These are phyloP conservation scores for Blera fallax DNA, from an alignment of 2,888 invertebrate species.

Conservation along the genomic window DNA sequence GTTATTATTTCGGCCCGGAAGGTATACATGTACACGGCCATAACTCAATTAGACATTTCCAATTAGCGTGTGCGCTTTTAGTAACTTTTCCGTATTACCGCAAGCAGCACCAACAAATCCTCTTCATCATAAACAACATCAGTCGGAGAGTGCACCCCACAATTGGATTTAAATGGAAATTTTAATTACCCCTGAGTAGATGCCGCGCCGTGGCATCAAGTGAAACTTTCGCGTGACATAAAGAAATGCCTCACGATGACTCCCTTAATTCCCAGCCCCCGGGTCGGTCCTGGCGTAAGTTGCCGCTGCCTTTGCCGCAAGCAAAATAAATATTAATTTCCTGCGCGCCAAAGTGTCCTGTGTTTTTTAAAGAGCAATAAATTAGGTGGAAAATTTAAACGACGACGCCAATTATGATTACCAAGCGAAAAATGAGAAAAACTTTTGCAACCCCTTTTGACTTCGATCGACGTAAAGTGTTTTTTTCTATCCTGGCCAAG, in stretches of 20 bases:
- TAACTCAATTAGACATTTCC: slow-evolving; percentile 73
- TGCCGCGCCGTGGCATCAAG: slow-evolving; percentile 47
- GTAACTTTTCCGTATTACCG: slow-evolving; percentile 53
- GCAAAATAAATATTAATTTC: slow-evolving; percentile 71
- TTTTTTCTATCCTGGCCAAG: background rate
- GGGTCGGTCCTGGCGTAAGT: background rate
- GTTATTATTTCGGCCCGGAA: slow-evolving; percentile 39
- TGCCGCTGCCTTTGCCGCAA: slow-evolving; percentile 19
- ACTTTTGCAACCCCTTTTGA: slow-evolving; percentile 33
- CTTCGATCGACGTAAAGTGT: slow-evolving; percentile 18
- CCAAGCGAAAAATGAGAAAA: slow-evolving; percentile 46
- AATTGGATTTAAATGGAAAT: slow-evolving; percentile 69
- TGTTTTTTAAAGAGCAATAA: slow-evolving; percentile 69
- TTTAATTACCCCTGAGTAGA: slow-evolving; percentile 64
- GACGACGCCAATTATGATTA: slow-evolving; percentile 70
- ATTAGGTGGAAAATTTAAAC: slow-evolving; percentile 72
- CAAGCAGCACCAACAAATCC: slow-evolving; percentile 29
- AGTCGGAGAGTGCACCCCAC: slow-evolving; percentile 36
- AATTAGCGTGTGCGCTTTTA: slow-evolving; percentile 71
- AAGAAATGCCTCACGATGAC: slow-evolving; percentile 58
- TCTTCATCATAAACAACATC: slow-evolving; percentile 14
- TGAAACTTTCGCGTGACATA: slow-evolving; percentile 69
- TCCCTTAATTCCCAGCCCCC: background rate
- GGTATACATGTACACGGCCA: slow-evolving; percentile 54
- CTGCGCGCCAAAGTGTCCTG: slow-evolving; percentile 64